Evolutionary conservation across 2,888 invertebrate genomes (phyloP), one percentile per base, ranked within the genome.

Genomic region (Coleophora deauratella): DNA sequence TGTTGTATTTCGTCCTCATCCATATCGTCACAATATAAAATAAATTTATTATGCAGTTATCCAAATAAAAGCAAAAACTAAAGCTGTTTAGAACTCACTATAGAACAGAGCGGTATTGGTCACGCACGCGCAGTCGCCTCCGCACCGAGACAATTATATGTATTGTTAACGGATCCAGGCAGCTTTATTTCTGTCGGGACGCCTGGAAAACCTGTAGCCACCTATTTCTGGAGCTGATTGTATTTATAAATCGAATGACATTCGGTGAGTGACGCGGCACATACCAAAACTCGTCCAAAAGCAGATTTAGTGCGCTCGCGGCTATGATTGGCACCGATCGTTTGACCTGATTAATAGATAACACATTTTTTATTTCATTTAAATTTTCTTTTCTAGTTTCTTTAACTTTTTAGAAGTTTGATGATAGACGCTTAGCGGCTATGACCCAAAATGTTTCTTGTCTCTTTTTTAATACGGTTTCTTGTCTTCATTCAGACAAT

Each of bases 1-100:
- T 94, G 93, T 77, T 92, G 92, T 59, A 88, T 78, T 54, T 88
- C 87, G 66, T 89, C 90, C 68, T 88, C 88, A 71, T 82, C 86
- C 85, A 86, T 87, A 61, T 57, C 67, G 50, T 65, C 58, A 59
- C 58, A 52, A 43, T 54, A 48, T 49, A 57, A 56, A 59, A 56
- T 58, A 55, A 11, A n/a, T 31, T n/a, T 31, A 28, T 8, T 28
- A 31, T 31, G 59, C 57, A 57, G 55, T 49, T 21, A 6, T 4
- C 21, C 21, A 21, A 21, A 56, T 54, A 58, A 66, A 63, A 69
- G 68, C 63, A 59, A 36, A 66, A 70, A 65, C 62, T 63, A 64
- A 68, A 61, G 61, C 63, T 53, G 54, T 59, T 57, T 56, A 41
- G 42, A 54, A 73, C 74, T 70, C 75, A 75, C 76, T 66, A 55